These are phyloP conservation scores for Sternotherus odoratus DNA, from an alignment of 2,797 vertebrate species.

Conservation along the genomic window DNA sequence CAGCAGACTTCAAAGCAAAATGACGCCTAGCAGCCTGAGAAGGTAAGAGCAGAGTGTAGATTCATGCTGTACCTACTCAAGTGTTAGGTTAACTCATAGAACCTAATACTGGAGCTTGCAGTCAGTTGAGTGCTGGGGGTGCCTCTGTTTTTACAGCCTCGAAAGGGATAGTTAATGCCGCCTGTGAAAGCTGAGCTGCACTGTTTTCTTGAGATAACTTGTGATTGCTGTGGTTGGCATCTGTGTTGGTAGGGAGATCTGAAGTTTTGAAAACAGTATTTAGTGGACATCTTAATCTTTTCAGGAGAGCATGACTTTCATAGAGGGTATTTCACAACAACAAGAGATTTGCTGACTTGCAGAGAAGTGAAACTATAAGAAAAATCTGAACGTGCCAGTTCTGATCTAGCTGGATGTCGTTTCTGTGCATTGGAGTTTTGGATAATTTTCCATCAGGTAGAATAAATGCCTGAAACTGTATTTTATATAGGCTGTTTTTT, in stretches of 20 bases:
- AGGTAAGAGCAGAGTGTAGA: not conserved
- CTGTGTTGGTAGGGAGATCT: not conserved
- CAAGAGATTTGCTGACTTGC: not conserved
- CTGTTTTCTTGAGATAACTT: not conserved
- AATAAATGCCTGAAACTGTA: too few species aligned
- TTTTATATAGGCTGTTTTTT: not conserved
- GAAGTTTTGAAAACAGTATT: not conserved
- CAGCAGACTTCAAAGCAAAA: not conserved
- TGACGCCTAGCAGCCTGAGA: not conserved
- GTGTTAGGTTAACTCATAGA: not conserved
- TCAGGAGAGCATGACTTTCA: not conserved
- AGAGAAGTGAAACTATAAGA: slow-evolving; percentile 6
- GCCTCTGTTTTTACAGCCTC: not conserved
- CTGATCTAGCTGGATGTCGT: not conserved
- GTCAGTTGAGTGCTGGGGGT: not conserved
- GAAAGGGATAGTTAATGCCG: not conserved
- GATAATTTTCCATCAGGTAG: not conserved
- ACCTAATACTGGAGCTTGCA: not conserved
- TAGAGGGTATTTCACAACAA: not conserved
- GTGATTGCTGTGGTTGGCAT: not conserved
- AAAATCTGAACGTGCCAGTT: not conserved
- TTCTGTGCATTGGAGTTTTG: not conserved
- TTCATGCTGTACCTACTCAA: not conserved
- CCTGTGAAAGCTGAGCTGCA: not conserved
- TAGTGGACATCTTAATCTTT: not conserved